Evolutionary conservation across 2,888 invertebrate species (phyloP).

Genomic region (Hirtodrosophila duncani): DNA sequence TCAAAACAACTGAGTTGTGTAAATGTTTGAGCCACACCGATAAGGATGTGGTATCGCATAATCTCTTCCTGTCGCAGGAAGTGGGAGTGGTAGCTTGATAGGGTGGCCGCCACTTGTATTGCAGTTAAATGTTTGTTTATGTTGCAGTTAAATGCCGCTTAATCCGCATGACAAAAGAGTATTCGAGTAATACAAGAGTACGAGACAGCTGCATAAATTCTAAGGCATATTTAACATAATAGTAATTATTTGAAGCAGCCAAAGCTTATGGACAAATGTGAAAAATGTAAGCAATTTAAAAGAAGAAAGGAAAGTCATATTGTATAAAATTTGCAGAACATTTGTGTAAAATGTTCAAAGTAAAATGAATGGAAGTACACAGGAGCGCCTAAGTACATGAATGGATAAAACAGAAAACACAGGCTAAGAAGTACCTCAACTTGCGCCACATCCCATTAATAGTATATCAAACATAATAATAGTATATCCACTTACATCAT

Average conservation of each 20-base stretch:
- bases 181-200: constrained; percentile 1
- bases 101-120: constrained; percentile 7
- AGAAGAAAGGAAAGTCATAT: too few relatives aligned
- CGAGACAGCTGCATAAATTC: constrained; percentile 4
- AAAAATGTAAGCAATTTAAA: too few relatives aligned
- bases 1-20: constrained; percentile 57
- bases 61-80: constrained; percentile 4
- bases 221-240: constrained; percentile 4
- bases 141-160: constrained; percentile 40
- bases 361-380: too few relatives aligned
- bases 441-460: too few relatives aligned
- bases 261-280: too few relatives aligned
- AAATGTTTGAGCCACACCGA: constrained; percentile 41
- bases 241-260: too few relatives aligned
- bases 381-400: too few relatives aligned
- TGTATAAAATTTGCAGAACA: neutral
- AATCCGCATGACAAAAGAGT: constrained; percentile 24
- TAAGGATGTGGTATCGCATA: constrained; percentile 25
- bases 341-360: too few relatives aligned
- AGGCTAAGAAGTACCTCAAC: too few relatives aligned
- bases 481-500: too few relatives aligned
- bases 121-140: constrained; percentile 42
- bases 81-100: constrained; percentile 28
- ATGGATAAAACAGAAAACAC: too few relatives aligned
- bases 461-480: too few relatives aligned